A percentile compares a stretch with the other conserved stretches of the same genome.
phyloP scores from a whole-genome alignment of 2,888 invertebrate species.

The Chromoteleia sp. region DNA sequence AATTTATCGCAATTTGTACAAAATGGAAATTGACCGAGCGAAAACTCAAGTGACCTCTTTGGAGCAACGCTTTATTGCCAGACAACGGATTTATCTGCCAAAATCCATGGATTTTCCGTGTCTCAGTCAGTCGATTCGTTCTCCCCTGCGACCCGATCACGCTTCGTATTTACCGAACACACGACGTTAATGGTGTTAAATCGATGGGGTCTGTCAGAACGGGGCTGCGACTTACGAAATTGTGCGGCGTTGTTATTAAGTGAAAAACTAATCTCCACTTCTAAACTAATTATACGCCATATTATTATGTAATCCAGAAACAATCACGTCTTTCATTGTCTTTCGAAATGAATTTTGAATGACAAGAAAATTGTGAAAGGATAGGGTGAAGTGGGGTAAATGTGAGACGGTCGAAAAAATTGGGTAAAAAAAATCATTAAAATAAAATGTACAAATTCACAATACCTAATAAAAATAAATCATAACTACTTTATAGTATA shows the following conservation, averaged over 20 bases:
- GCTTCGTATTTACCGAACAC: constrained; percentile 52
- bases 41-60: constrained; percentile 51
- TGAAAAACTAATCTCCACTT: constrained; percentile 57
- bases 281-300: constrained; percentile 40
- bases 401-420: too few relatives aligned
- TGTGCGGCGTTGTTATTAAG: constrained; percentile 46
- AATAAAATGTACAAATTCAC: too few relatives aligned
- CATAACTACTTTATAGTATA: too few relatives aligned
- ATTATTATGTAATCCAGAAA: constrained; percentile 16
- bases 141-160: constrained; percentile 43
- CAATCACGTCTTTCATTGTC: constrained; percentile 3
- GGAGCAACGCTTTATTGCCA: constrained; percentile 46
- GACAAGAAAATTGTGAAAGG: too few relatives aligned
- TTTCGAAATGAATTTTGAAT: too few relatives aligned
- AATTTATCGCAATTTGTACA: constrained; percentile 43
- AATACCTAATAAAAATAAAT: too few relatives aligned
- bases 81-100: constrained; percentile 56
- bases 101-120: constrained; percentile 51
- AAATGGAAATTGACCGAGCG: constrained; percentile 49
- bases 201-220: constrained; percentile 48
- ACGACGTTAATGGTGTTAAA: constrained; percentile 55
- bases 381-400: too few relatives aligned
- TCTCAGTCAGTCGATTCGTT: constrained; percentile 43
- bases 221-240: constrained; percentile 34
- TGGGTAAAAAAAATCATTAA: too few relatives aligned